Base-by-base conservation (phyloP, 2,113 vertebrate species). In the Theristicus caerulescens region DNA sequence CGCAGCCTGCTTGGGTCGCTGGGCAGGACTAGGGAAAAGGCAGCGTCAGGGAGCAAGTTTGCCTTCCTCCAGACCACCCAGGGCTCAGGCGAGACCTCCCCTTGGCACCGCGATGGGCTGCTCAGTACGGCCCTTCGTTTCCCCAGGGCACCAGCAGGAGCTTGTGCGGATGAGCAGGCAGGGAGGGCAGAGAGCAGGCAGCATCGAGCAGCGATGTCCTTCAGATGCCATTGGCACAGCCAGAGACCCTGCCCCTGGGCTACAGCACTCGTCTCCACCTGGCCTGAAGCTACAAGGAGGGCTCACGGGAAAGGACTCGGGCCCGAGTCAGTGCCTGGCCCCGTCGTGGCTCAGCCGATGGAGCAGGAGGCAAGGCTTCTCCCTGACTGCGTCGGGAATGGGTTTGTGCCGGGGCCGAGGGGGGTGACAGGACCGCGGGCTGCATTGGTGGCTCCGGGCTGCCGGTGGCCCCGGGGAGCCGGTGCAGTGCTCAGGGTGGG, bases 331-430 rank as follows among this genome's bases (percentile, higher is more conserved):
- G 54, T 9, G 47, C 42, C 55, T 16, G 31, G 24, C 13, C 9
- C 73, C 27, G 12, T 4, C 1, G 11, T 13, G 36, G n/a, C 15
- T 16, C 62, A 61, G 64, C n/a, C 1, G 1, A 16, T 10, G 44
- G 64, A 67, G 38, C n/a, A 47, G 36, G 58, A 88, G 54, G 27
- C 19, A 16, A 6, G 26, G 16, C 32, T 25, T 46, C 40, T 25
- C 51, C 9, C 47, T 59, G 71, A 32, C 38, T 19, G 16, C 25
- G 47, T 47, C 46, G 58, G 44, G 42, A 52, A n/a, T 0, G 10
- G 57, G 22, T 14, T 44, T 3, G 0, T 11, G 42, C 27, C 25
- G 49, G 12, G 10, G 20, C 26, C 25, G 17, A 21, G 71, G 16
- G 2, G 16, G 15, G 40, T 78, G 79, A 13, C 17, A 7, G 59